Evolutionary conservation across 1,140 invertebrate genomes (phyloP), one percentile per base, ranked within the genome.

Genomic region (Teleogryllus occipitalis): DNA sequence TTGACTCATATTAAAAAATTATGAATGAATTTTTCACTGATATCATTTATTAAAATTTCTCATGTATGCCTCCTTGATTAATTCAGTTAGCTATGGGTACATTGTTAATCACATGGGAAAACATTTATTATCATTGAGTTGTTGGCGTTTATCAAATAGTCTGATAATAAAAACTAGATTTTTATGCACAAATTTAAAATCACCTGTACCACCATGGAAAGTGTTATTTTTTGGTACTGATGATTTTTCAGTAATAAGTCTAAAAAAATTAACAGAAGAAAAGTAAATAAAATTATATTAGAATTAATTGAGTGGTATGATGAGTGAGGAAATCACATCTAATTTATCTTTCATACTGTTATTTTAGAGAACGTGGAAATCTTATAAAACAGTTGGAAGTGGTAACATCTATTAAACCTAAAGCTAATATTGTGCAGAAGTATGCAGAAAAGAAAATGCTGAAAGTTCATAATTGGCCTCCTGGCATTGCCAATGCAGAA

Each of bases 181-280:
- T 39, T 39, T 39, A 39, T 39, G 27, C 5, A 39, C 27, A 2
- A 39, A 39, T 39, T 5, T 5, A 39, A 39, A 39, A 39, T 39
- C 27, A 39, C 27, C 46, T 47, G 76, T 65, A 78, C 49, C 80
- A 14, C 79, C 73, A 7, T 90, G 90, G 88, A 90, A 85, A 74
- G 83, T 92, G 27, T 83, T 93, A 80, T 93, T 93, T 85, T 93
- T 92, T 84, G 92, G 92, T 7, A 90, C 90, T 14, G 91, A 93
- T 83, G 84, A 88, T 65, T 93, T 93, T 87, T 89, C 92, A 0
- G 79, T 92, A n/a, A 85, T 87, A 74, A 92, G 90, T 83, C 85
- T 93, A 49, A 86, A 88, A 83, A 81, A 82, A 39, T 83, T 92
- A 10, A 79, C 87, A 81, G 80, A 84, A 12, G 83, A 87, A 82